Base-by-base conservation (phyloP, 2,113 vertebrate genomes). In the Neotoma lepida region DNA sequence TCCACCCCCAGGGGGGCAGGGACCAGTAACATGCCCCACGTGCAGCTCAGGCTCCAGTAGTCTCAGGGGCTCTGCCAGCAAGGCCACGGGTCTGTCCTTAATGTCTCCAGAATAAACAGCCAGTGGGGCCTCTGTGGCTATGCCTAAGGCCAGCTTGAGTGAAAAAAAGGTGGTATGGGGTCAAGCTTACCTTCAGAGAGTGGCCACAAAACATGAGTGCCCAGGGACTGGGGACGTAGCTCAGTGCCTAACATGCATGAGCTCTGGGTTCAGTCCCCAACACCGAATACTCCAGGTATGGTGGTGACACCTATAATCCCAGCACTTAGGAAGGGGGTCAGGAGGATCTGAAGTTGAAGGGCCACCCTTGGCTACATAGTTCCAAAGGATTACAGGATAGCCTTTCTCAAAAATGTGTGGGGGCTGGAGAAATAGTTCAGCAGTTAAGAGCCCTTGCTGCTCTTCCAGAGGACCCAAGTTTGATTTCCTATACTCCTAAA, bases 1-100 rank as follows among this genome's bases (percentile, higher is more conserved):
- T 28, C 51, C 8, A 4, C 18, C 80, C 44, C 61, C 20, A 9
- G 0, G 0, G 4, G 0, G 0, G 9, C 70, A 22, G 78, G 0
- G 41, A 9, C 18, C 9, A 0, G 33, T 0, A 0, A 1, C 49
- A 18, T 14, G 13, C 26, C 6, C 26, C 7, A 2, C 30, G 84
- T 30, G 0, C 2, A 41, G 74, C 33, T n/a, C 46, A 3, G 56
- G 56, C 61, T 61, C 33, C 58, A 1, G 28, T 28, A 41, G 41
- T 41, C 49, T 9, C 14, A 9, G 88, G 78, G 51, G 8, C 86
- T 35, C 77, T 66, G 17, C n/a, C 63, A 49, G n/a, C 46, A 73
- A 84, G n/a, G 44, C 54, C 54, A 20, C 2, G 9, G 33, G 64
- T 12, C 77, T 85, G 41, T 66, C 80, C 63, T 86, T 54, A 64